Evolutionary conservation across 2,797 vertebrate species (phyloP).

Genomic region (Tokudaia tokunoshimensis): DNA sequence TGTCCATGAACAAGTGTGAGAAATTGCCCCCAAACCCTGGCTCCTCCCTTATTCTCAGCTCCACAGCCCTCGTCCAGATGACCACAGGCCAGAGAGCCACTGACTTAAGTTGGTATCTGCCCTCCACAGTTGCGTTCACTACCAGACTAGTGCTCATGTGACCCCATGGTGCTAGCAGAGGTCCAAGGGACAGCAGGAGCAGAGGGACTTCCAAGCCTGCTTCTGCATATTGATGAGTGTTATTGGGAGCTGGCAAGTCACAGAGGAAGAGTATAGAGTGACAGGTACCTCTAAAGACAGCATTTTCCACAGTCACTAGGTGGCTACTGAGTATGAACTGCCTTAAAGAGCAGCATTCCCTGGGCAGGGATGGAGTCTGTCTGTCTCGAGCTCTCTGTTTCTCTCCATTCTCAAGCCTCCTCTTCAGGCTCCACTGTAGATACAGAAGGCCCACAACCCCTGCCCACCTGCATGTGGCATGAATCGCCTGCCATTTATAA

Average conservation of each 20-base stretch:
- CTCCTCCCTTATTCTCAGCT: not conserved
- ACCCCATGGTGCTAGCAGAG: fast-evolving
- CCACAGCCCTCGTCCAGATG: not conserved
- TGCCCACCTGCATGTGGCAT: not conserved
- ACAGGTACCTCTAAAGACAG: not conserved
- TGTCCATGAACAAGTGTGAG: not conserved
- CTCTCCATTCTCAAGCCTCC: too few relatives aligned
- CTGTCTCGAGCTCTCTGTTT: not conserved
- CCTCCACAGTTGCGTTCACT: not conserved
- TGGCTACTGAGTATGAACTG: fast-evolving
- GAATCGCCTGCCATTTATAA: not conserved
- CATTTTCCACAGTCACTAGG: fast-evolving
- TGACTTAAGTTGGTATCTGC: not conserved
- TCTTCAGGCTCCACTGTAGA: fast-evolving
- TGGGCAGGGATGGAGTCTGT: not conserved
- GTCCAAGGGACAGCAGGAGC: not conserved
- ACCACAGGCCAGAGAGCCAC: too few relatives aligned
- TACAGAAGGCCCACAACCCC: not conserved
- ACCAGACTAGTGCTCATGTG: not conserved
- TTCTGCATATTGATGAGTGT: fast-evolving
- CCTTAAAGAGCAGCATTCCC: not conserved
- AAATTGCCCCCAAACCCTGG: not conserved
- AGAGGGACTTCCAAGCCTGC: not conserved
- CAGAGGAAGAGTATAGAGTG: not conserved
- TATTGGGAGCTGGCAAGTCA: fast-evolving